Percentiles rank a stretch among this genome's conserved stretches.
Evolutionary conservation across 2,797 vertebrate genomes (phyloP).

Genomic region (Spheniscus humboldti): DNA sequence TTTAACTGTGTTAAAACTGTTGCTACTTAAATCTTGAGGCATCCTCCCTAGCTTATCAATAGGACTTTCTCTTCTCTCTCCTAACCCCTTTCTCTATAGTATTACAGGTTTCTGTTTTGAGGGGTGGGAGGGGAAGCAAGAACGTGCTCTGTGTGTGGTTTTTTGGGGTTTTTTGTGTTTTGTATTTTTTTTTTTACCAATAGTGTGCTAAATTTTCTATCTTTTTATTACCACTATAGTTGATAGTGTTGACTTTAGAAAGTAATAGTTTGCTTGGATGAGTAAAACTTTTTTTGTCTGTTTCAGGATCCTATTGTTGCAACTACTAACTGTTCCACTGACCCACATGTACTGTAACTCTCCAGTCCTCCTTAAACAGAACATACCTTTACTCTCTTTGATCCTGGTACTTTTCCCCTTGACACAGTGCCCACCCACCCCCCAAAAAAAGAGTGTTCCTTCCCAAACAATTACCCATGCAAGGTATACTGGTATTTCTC

Average conservation of each 20-base stretch:
- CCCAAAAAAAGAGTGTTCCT: not conserved
- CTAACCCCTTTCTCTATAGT: not conserved
- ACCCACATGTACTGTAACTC: not conserved
- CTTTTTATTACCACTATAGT: not conserved
- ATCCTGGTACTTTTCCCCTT: not conserved
- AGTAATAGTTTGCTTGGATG: not conserved
- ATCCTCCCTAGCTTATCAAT: not conserved
- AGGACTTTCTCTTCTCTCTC: not conserved
- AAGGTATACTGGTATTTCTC: not conserved
- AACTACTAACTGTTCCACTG: not conserved
- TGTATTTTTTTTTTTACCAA: not conserved
- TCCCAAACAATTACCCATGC: not conserved
- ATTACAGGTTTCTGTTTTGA: not conserved
- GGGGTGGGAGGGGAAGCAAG: not conserved
- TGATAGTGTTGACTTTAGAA: not conserved
- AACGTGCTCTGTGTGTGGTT: not conserved
- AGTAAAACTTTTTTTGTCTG: not conserved
- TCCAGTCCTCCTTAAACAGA: not conserved
- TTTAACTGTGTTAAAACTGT: not conserved
- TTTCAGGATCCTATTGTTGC: not conserved
- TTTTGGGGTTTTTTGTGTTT: not conserved
- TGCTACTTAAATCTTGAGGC: not conserved
- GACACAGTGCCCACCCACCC: accelerated
- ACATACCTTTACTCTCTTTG: not conserved
- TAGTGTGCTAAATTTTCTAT: not conserved